phyloP scores from a whole-genome alignment of 2,888 invertebrate genomes.

The Caenorhabditis sp. region DNA sequence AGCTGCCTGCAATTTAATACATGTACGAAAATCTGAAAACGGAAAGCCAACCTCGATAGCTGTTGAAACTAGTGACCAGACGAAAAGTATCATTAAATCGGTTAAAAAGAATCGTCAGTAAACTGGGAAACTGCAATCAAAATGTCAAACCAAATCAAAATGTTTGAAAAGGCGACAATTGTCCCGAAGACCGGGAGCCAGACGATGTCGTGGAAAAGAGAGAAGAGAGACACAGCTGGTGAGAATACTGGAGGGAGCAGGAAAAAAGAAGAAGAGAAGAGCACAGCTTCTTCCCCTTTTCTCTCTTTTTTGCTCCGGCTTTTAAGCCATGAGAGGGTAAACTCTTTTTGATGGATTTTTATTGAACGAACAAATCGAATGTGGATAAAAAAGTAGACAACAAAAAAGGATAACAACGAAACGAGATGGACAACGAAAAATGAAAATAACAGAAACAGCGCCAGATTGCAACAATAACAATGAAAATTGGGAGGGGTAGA shows the following conservation, averaged over 20 bases:
- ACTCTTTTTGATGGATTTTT: constrained; percentile 26
- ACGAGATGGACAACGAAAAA: constrained; percentile 9
- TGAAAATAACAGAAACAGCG: constrained; percentile 34
- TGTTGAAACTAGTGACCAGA: constrained; percentile 79
- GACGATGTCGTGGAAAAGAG: constrained; percentile 46
- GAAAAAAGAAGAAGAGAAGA: constrained; percentile 24
- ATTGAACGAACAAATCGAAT: constrained; percentile 52
- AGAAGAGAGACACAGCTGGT: constrained; percentile 29
- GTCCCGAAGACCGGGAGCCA: constrained; percentile 45
- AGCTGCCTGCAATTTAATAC: too few species aligned
- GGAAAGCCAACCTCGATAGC: constrained; percentile 66
- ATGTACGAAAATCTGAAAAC: neutral
- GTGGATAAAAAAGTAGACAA: constrained; percentile 46
- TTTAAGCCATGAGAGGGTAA: constrained; percentile 18
- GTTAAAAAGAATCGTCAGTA: too few species aligned
- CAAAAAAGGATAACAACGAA: constrained; percentile 54
- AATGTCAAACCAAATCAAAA: constrained; percentile 46
- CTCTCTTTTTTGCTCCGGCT: constrained; percentile 17
- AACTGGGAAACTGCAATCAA: constrained; percentile 20
- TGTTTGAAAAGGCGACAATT: constrained; percentile 52
- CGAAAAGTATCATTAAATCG: constrained; percentile 80
- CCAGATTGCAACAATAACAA: constrained; percentile 45
- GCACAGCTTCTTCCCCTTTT: constrained; percentile 41
- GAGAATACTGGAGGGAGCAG: constrained; percentile 17
- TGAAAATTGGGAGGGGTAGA: neutral